Conservation (phyloP, 2,113 vertebrate genomes). For the Pipra filicauda region DNA sequence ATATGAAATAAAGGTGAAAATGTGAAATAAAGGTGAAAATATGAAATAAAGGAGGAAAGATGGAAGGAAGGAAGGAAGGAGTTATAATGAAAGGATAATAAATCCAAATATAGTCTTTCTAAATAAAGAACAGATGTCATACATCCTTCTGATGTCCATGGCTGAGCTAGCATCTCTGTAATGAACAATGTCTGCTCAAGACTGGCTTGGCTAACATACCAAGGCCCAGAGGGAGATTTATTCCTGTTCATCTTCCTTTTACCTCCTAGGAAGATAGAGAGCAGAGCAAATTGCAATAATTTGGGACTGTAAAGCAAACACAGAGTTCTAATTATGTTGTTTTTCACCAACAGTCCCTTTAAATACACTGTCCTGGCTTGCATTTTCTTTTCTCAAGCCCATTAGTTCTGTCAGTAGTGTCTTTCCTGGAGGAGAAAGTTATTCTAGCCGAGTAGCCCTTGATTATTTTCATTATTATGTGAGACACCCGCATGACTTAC, state of each 20-base stretch:
- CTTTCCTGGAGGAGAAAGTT: neutral
- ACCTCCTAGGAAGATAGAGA: neutral
- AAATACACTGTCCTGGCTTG: neutral
- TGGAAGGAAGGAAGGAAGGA: no score
- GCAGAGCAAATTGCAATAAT: neutral
- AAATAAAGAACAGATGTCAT: neutral
- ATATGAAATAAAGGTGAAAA: neutral
- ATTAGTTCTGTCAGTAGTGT: neutral
- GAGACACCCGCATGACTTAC: neutral
- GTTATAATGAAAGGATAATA: neutral
- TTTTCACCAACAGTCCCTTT: neutral
- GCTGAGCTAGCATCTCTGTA: neutral
- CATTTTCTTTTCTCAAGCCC: neutral
- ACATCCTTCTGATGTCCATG: neutral
- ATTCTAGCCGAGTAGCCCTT: neutral
- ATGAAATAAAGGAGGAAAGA: no score
- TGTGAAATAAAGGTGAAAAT: no score
- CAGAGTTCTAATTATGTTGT: neutral
- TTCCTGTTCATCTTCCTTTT: neutral
- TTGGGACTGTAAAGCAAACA: conserved; percentile 1
- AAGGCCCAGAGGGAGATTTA: neutral
- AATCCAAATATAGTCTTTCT: neutral
- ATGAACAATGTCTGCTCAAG: neutral
- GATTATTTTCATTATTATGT: conserved; percentile 9
- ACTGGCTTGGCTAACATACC: neutral